These are phyloP conservation scores for Wasmannia auropunctata DNA, from an alignment of 1,140 invertebrate species.

Conservation along the genomic window DNA sequence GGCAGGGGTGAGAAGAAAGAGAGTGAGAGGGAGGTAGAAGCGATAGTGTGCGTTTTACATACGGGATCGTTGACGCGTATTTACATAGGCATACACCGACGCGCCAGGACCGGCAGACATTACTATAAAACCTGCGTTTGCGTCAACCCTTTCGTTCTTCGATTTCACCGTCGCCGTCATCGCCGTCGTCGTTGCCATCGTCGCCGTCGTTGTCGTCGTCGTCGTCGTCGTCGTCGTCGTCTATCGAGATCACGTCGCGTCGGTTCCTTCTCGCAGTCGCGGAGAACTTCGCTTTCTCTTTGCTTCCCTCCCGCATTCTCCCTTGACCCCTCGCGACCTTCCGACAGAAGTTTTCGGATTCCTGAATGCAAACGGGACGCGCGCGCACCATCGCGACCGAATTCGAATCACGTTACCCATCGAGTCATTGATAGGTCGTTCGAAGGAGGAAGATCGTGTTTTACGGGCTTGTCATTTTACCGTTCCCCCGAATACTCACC, in stretches of 20 bases:
- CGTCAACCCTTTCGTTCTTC: conserved; percentile 40
- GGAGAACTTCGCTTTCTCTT: conserved; percentile 46
- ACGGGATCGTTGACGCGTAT: conserved; percentile 52
- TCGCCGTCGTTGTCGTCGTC: not conserved
- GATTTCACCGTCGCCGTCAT: conserved; percentile 10
- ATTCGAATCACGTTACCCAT: conserved; percentile 71
- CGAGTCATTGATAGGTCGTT: conserved; percentile 70
- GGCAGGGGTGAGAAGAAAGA: not conserved
- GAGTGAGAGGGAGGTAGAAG: not conserved
- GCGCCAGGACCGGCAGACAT: conserved; percentile 21
- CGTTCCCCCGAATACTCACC: not conserved
- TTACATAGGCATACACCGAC: conserved; percentile 42
- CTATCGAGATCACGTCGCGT: conserved; percentile 56
- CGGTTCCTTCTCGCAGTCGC: conserved; percentile 11
- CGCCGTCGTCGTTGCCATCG: not conserved
- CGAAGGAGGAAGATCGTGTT: conserved; percentile 62
- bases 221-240: conserved; percentile 10
- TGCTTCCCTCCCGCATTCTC: conserved; percentile 7
- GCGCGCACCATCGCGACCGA: conserved; percentile 67
- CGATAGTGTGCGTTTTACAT: conserved; percentile 53
- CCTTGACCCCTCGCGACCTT: conserved; percentile 48
- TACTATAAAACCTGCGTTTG: conserved; percentile 50
- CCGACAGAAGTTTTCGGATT: conserved; percentile 56
- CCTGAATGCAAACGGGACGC: conserved; percentile 47
- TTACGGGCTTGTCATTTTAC: conserved; percentile 49